Evolutionary conservation across 2,888 invertebrate genomes (phyloP), one percentile per base, ranked within the genome.

Genomic region (Callimorpha dominula): DNA sequence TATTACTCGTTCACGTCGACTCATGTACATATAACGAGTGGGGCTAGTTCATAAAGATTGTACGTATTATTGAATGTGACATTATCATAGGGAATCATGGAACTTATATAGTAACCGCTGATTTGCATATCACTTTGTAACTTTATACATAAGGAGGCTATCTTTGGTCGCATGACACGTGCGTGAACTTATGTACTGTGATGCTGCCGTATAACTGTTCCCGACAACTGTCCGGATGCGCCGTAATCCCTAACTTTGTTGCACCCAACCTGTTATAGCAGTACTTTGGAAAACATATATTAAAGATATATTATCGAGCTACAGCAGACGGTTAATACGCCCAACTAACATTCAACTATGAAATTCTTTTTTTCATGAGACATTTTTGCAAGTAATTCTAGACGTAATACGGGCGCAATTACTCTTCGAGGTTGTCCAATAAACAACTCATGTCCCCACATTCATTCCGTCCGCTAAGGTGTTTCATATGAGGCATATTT

Each of bases 401-500:
- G 76, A 80, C 78, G 77, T 81, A 82, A 83, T 79, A 71, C 75
- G 76, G 70, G 62, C 75, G 77, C 78, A 80, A 83, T 86, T 84
- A 85, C 78, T 82, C 80, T 82, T 76, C 60, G 43, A 74, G 77
- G 77, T 73, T 78, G 79, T 80, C 80, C 79, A 78, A 81, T 82
- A 83, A 85, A 86, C 83, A 81, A 86, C 81, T 85, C 81, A 82
- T 81, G 85, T 80, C 81, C 31, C 75, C 81, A 80, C 77, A 79
- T 78, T 66, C 78, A 83, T 82, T 73, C 72, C 85, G 81, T 82
- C 80, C 81, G 82, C 85, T 82, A 86, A 90, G 87, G 88, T 87
- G 88, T 88, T 88, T 88, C 86, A 85, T 87, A 88, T 83, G 84
- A 87, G 84, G 86, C 89, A 89, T 92, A 89, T 90, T 91, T 87